phyloP scores from a whole-genome alignment of 1,140 invertebrate species.

The Orius insidiosus region DNA sequence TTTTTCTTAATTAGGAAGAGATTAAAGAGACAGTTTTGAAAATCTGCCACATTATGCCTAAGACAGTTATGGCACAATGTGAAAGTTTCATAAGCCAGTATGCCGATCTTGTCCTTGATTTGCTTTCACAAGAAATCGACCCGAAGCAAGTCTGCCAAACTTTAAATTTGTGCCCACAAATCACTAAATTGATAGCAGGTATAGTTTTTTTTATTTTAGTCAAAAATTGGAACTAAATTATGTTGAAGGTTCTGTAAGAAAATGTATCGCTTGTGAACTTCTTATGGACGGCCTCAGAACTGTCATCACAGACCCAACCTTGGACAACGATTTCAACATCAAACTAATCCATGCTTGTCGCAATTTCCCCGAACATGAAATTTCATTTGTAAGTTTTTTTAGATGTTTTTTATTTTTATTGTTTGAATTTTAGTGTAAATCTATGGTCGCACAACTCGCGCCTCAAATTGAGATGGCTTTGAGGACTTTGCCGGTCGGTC shows the following conservation, averaged over 20 bases:
- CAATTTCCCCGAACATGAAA: conserved; percentile 33
- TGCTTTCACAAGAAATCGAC: conserved; percentile 49
- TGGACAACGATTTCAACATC: conserved; percentile 41
- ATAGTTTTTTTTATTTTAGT: background rate
- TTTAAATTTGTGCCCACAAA: conserved; percentile 40
- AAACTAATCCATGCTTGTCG: conserved; percentile 47
- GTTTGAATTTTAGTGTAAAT: conserved; percentile 34
- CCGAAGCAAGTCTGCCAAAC: conserved; percentile 54
- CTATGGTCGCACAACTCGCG: conserved; percentile 39
- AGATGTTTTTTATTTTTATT: background rate
- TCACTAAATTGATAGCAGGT: conserved; percentile 10
- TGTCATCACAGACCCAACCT: conserved; percentile 37
- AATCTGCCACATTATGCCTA: conserved; percentile 57
- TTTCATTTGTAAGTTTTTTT: conserved; percentile 10
- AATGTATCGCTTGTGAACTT: conserved; percentile 58
- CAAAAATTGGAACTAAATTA: too few relatives aligned
- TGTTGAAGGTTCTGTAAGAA: conserved; percentile 35
- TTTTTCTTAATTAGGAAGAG: conserved; percentile 36
- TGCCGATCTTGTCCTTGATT: conserved; percentile 49
- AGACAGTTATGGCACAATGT: conserved; percentile 44
- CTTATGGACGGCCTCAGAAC: conserved; percentile 44
- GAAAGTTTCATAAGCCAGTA: conserved; percentile 64
- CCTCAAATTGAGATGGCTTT: conserved; percentile 43
- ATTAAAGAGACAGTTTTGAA: conserved; percentile 51
- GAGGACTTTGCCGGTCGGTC: conserved; percentile 29